phyloP scores from a whole-genome alignment of 2,797 vertebrate genomes.

The Hippoglossus hippoglossus region DNA sequence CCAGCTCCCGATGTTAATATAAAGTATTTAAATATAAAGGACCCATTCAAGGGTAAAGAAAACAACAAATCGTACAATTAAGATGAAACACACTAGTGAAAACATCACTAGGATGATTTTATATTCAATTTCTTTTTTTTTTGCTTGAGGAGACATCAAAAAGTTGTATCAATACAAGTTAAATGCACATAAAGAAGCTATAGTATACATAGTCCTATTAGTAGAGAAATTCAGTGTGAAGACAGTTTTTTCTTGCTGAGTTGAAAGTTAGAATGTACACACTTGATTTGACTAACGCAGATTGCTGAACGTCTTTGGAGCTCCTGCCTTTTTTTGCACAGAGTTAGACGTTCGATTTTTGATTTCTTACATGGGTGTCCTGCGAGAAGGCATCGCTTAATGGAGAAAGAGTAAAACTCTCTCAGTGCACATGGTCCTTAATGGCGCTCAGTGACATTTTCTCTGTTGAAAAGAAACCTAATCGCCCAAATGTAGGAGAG shows the following conservation, averaged over 20 bases:
- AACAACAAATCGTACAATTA: too few species aligned
- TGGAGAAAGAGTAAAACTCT: neutral
- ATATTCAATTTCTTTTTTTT: too few species aligned
- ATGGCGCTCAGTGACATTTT: neutral
- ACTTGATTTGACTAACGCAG: neutral
- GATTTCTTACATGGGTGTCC: neutral
- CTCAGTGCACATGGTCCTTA: neutral
- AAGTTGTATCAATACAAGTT: too few species aligned
- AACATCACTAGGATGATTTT: too few species aligned
- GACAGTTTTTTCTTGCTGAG: neutral
- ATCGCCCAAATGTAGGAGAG: neutral
- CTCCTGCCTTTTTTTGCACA: neutral
- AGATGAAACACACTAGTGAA: too few species aligned
- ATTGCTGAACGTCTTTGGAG: neutral
- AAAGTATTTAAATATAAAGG: too few species aligned
- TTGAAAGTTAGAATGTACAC: neutral
- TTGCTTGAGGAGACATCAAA: too few species aligned
- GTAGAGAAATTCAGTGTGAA: too few species aligned
- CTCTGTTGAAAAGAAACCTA: conserved; percentile 12
- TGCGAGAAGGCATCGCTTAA: neutral
- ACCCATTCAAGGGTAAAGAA: too few species aligned
- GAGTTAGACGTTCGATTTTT: neutral
- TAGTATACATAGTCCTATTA: neutral
- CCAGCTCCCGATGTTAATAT: too few species aligned
- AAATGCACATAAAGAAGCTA: too few species aligned